Evolutionary conservation across 2,797 vertebrate species (phyloP), one percentile per base, ranked within the genome.

Genomic region (Sebastes oblongus): DNA sequence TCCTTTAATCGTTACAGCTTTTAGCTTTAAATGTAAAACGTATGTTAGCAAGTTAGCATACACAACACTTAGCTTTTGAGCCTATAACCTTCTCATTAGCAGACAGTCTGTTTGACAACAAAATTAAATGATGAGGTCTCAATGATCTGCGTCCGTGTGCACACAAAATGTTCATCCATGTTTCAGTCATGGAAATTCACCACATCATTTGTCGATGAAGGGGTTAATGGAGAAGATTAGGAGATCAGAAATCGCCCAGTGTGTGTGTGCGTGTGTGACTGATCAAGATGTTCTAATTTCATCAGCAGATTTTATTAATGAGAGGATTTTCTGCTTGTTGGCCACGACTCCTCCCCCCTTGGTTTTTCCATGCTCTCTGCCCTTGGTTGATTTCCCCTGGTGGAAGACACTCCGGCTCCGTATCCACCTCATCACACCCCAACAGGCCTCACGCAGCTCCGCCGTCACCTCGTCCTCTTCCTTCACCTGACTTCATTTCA

Each of bases 231-330:
- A 32, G 34, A 71, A 11, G 70, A 78, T 74, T 2, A 46, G 27
- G 6, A 66, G 77, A 77, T 81, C 46, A 73, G n/a, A 65, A 61
- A 55, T 75, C 10, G 4, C 11, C 52, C 6, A 29, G 59, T 58
- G 24, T 61, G 36, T 65, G 75, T 65, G 76, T 30, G 58, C 55
- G 66, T 10, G 74, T 77, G 68, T 39, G 73, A 75, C 61, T 72
- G 66, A 91, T 89, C 22, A 74, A 82, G 62, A 86, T 77, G 84
- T 90, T 87, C 73, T 90, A 87, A 93, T 94, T 93, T 90, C 76
- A 90, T 92, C 80, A 87, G 74, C 80, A 82, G 69, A 88, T 93
- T 92, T 90, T 82, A 87, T 89, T 94, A 93, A 94, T 89, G 80
- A 86, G 83, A 86, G 72, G 71, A 94, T 94, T 92, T 92, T 92